Evolutionary conservation across 2,797 vertebrate genomes (phyloP).

Genomic region (Myripristis jacobus): DNA sequence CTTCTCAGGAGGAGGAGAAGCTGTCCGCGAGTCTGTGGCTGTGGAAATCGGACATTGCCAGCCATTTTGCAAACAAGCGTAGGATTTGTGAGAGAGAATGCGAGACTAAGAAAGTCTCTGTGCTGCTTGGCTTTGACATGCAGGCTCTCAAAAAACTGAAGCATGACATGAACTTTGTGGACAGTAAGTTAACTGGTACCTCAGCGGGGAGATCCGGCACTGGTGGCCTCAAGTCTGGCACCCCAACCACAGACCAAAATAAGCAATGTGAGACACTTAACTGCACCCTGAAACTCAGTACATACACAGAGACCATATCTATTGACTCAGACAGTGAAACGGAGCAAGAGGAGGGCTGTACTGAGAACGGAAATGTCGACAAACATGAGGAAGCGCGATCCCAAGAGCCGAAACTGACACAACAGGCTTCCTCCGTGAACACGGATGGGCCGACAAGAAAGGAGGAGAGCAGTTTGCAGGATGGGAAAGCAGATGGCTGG

Average conservation of each 20-base stretch:
- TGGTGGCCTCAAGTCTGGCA: constrained; percentile 57
- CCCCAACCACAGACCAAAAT: constrained; percentile 79
- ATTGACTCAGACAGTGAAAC: constrained; percentile 83
- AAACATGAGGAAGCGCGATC: constrained; percentile 11
- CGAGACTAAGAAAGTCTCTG: constrained; percentile 86
- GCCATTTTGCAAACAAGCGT: constrained; percentile 91
- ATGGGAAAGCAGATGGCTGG: constrained; percentile 47
- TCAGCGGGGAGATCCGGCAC: constrained; percentile 79
- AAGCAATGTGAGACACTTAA: constrained; percentile 83
- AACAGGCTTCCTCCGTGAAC: constrained; percentile 74
- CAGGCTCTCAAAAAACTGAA: constrained; percentile 90
- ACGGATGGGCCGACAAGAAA: constrained; percentile 46
- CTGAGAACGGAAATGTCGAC: constrained; percentile 52
- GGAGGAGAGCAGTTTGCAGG: constrained; percentile 49
- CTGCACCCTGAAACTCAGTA: constrained; percentile 82
- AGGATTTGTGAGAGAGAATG: constrained; percentile 89
- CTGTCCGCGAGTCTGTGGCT: constrained; percentile 94
- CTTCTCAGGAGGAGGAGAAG: constrained; percentile 91
- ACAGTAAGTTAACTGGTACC: constrained; percentile 79
- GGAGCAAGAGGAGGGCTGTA: constrained; percentile 62
- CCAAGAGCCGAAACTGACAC: constrained; percentile 46
- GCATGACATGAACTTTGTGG: constrained; percentile 91
- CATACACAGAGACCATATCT: constrained; percentile 80
- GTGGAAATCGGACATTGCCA: constrained; percentile 96
- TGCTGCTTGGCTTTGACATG: constrained; percentile 96